These are phyloP conservation scores for Xenopus borealis DNA, from an alignment of 2,113 vertebrate species.

Conservation along the genomic window DNA sequence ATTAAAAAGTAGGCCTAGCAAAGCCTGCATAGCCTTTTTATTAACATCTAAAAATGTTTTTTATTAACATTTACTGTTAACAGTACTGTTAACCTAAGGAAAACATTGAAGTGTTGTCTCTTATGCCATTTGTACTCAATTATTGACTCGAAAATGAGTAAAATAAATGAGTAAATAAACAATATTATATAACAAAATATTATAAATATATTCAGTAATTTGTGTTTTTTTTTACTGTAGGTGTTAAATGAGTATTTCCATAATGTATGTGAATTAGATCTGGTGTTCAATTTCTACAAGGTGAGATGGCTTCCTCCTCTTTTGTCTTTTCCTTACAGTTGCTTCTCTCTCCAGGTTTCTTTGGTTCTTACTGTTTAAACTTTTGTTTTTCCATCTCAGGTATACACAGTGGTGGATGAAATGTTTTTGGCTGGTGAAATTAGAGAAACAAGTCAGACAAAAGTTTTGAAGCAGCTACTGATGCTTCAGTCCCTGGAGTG, in stretches of 20 bases:
- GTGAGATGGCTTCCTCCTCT: slow-evolving; percentile 52
- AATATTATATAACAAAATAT: too few species aligned
- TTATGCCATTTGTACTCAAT: too few species aligned
- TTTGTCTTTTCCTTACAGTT: not conserved
- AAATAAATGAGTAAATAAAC: too few species aligned
- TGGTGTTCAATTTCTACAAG: slow-evolving; percentile 97
- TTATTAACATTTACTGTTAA: too few species aligned
- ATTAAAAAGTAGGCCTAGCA: too few species aligned
- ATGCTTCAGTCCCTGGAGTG: slow-evolving; percentile 93
- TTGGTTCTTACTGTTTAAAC: not conserved
- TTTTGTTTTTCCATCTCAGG: slow-evolving; percentile 58
- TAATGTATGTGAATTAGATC: slow-evolving; percentile 90
- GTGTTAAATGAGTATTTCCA: slow-evolving; percentile 96
- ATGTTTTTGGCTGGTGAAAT: slow-evolving; percentile 95
- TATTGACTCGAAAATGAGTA: too few species aligned
- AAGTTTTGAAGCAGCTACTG: slow-evolving; percentile 91
- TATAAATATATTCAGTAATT: too few species aligned
- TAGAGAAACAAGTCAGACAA: slow-evolving; percentile 93
- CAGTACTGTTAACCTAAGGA: too few species aligned
- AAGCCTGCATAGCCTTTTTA: too few species aligned
- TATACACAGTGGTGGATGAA: slow-evolving; percentile 94
- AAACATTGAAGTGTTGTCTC: too few species aligned
- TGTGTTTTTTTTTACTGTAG: slow-evolving; percentile 54
- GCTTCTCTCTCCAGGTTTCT: not conserved
- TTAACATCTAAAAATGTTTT: too few species aligned